Percentiles rank a stretch among this genome's conserved stretches.
Conservation (phyloP, 2,888 invertebrate genomes). For the Meiosimyza decipiens region DNA sequence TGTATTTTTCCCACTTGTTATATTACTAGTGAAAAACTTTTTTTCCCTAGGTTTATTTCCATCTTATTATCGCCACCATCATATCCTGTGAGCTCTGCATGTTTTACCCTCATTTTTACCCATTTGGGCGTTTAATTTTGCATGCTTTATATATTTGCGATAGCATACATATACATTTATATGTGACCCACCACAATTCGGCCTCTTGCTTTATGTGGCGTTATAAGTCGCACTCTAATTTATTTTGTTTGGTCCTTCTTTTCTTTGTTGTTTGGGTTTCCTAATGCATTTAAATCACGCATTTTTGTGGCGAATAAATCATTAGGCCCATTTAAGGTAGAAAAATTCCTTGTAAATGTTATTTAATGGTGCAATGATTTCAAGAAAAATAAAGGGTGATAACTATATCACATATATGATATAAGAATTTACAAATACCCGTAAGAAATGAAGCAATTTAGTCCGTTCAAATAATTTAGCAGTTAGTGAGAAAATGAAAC, state of each 20-base stretch:
- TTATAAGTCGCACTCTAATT: neutral
- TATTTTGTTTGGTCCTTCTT: slow-evolving; percentile 1
- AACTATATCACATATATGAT: neutral
- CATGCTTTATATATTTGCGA: slow-evolving; percentile 11
- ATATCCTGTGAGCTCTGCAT: too few species aligned
- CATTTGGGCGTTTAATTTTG: slow-evolving; percentile 18
- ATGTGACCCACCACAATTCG: too few species aligned
- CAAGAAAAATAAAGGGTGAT: neutral
- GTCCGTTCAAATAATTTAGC: too few species aligned
- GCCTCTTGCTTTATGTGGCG: neutral
- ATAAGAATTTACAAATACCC: too few species aligned
- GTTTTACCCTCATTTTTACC: too few species aligned
- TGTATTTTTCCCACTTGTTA: neutral
- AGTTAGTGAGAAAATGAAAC: too few species aligned
- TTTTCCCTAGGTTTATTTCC: slow-evolving; percentile 4
- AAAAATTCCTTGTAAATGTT: slow-evolving; percentile 2
- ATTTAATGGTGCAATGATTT: slow-evolving; percentile 12
- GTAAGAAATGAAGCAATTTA: too few species aligned
- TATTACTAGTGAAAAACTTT: slow-evolving; percentile 8
- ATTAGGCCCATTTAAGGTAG: neutral
- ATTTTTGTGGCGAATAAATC: slow-evolving; percentile 25
- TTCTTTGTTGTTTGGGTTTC: neutral
- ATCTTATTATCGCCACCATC: neutral
- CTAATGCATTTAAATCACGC: slow-evolving; percentile 11
- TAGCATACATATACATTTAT: neutral